These are phyloP conservation scores for Cecropterus lyciades DNA, from an alignment of 1,140 invertebrate species.

Conservation along the genomic window DNA sequence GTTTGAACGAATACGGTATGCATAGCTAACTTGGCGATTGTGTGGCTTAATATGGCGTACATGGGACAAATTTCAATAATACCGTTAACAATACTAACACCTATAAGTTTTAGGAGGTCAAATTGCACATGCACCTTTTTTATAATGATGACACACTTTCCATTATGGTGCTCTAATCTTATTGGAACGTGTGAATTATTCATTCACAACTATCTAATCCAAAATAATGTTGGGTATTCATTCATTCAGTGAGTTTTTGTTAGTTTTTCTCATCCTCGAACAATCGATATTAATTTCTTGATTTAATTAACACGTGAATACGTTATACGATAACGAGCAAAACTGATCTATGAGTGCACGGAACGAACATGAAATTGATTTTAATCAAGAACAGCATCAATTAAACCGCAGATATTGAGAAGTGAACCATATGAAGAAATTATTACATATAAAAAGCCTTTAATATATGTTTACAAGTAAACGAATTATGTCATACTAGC, in stretches of 20 bases:
- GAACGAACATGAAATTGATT: no score
- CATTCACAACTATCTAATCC: not conserved
- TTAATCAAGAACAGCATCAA: no score
- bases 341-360: no score
- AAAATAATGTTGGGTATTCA: slow-evolving; percentile 7
- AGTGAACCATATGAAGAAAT: no score
- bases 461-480: no score
- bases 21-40: slow-evolving; percentile 30
- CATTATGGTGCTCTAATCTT: slow-evolving; percentile 22
- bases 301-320: not conserved
- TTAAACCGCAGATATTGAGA: no score
- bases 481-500: no score
- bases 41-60: slow-evolving; percentile 28
- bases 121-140: slow-evolving; percentile 22
- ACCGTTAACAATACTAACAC: slow-evolving; percentile 25
- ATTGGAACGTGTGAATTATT: slow-evolving; percentile 33
- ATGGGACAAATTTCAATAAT: slow-evolving; percentile 31
- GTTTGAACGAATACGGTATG: slow-evolving; percentile 23
- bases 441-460: no score
- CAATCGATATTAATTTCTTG: slow-evolving; percentile 3
- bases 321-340: no score
- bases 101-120: slow-evolving; percentile 30
- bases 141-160: slow-evolving; percentile 5
- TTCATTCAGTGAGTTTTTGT: slow-evolving; percentile 7
- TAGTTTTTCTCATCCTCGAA: slow-evolving; percentile 19